Evolutionary conservation across 2,797 vertebrate species (phyloP), one percentile per base, ranked within the genome.

Genomic region (Austrolebias charrua): DNA sequence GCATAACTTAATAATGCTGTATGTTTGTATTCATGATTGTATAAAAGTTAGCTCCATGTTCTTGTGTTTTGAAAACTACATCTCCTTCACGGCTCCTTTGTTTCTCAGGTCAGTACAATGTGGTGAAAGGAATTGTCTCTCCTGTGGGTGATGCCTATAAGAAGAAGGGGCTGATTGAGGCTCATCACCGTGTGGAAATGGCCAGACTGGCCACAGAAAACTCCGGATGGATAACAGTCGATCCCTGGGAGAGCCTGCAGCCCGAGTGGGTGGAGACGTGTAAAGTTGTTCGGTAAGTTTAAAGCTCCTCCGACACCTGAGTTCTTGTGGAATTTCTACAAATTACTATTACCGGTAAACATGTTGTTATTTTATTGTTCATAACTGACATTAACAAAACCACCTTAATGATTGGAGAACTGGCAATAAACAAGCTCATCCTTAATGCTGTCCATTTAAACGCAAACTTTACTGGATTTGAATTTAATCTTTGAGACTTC

Each of bases 151-250:
- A 99, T 63, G 91, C 86, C 0, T 99, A 99, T 53, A 94, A 94
- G 91, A 99, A 99, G 93, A 96, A 95, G 67, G 96, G 97, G 29
- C 91, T 99, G 85, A 93, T 99, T 69, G 93, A 95, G 44, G 94
- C 94, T 0, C 44, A 33, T 48, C 95, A 98, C 79, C 95, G 98
- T 4, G 65, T 98, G 55, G 75, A 94, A 60, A 99, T 99, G 97
- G 94, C 93, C 20, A 87, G 88, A 48, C 78, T 96, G 44, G 95
- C 98, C 14, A 90, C 93, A 3, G 86, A 93, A 82, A 87, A 18
- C 75, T 96, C 94, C 0, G 87, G 89, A 1, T 99, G 98, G 98
- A 92, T 99, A 74, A 91, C 89, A 45, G 94, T 96, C 0, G 95
- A 96, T 56, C 77, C 94, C 0, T 99, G 98, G 98, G 98, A 99